Conservation (phyloP, 2,797 vertebrate genomes). For the Centropyge bicolor region DNA sequence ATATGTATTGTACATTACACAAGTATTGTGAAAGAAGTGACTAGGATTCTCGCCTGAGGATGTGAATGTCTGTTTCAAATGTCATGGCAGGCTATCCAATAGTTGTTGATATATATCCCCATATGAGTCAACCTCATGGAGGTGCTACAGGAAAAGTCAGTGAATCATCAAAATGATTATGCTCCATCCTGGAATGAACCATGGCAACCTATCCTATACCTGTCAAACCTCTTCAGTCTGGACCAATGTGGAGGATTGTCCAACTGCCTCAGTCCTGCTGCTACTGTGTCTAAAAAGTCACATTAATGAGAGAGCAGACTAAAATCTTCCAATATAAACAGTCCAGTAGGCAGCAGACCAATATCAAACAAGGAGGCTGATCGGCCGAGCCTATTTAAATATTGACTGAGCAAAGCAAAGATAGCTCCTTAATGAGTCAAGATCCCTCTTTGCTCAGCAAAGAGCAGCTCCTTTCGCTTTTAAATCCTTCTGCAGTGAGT, state of each 20-base stretch:
- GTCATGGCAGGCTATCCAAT: background rate
- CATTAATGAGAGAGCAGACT: slow-evolving; percentile 43
- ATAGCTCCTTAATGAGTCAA: slow-evolving; percentile 64
- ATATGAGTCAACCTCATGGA: background rate
- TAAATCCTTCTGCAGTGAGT: slow-evolving; percentile 36
- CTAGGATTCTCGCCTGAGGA: background rate
- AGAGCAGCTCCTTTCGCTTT: slow-evolving; percentile 35
- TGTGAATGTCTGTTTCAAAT: background rate
- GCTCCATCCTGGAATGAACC: background rate
- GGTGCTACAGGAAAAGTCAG: background rate
- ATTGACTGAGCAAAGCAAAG: slow-evolving; percentile 70
- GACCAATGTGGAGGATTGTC: background rate
- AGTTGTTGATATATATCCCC: background rate
- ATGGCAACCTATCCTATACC: background rate
- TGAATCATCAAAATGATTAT: background rate
- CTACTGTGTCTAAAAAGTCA: slow-evolving; percentile 34
- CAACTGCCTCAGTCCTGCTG: background rate
- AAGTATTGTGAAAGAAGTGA: background rate
- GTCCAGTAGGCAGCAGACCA: slow-evolving; percentile 45
- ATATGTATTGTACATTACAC: too few species aligned
- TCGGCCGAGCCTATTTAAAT: slow-evolving; percentile 65
- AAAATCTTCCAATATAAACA: slow-evolving; percentile 44
- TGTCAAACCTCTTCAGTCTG: background rate
- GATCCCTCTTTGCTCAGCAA: slow-evolving; percentile 39
- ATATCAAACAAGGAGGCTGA: slow-evolving; percentile 64